Evolutionary conservation across 2,888 invertebrate species (phyloP), one percentile per base, ranked within the genome.

Genomic region (Spisula solida): DNA sequence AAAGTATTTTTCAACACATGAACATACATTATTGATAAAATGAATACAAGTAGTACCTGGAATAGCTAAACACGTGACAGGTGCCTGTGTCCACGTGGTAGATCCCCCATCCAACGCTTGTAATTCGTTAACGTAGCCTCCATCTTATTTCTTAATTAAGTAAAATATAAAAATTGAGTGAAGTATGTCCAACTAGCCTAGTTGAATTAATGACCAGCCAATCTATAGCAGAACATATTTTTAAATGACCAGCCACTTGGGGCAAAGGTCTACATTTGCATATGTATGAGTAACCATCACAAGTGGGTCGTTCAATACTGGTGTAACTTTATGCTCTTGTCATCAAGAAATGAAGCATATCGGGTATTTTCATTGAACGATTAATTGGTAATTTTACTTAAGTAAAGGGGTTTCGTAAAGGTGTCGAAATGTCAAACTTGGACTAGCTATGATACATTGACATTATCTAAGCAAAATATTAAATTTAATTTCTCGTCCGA

Each of bases 21-120:
- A n/a, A n/a, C n/a, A n/a, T n/a, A n/a, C n/a, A n/a, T n/a, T n/a
- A n/a, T n/a, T n/a, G n/a, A n/a, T n/a, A 41, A 41, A 1, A 34
- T 56, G 10, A 12, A n/a, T n/a, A n/a, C n/a, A 14, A 20, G 8
- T 51, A 82, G 29, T 87, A 92, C 92, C 92, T 86, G 92, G 92
- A n/a, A 92, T 87, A 6, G 92, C 90, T n/a, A 92, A 84, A 82
- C 92, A 92, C 1, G 88, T 86, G 25, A 92, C 41, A 14, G 92
- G 92, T 5, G 88, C 88, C n/a, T 70, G 78, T n/a, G 90, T 90
- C 85, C 51, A 5, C 47, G 55, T 4, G 91, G 91, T 29, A 92
- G 85, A 25, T 89, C 81, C 0, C 87, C 41, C 92, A 92, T 92
- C 91, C 92, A 92, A 0, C 87, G 87, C 29, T 78, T 82, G 47